Evolutionary conservation across 1,140 invertebrate species (phyloP).

Genomic region (Arion vulgaris): DNA sequence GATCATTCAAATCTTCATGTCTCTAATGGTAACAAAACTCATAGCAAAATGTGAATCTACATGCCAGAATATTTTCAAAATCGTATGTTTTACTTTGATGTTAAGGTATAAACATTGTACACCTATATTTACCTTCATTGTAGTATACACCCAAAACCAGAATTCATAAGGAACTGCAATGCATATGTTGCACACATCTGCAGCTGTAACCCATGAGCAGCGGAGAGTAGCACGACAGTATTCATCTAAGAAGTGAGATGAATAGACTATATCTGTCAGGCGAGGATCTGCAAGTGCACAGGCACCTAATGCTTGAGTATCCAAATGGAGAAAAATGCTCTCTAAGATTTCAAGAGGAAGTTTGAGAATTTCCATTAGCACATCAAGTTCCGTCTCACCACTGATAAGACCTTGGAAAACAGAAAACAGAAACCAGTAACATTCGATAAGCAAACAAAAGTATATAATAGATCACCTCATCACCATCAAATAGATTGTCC

Average conservation of each 20-base stretch:
- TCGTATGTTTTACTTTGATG: too few species aligned
- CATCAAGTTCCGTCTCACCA: not conserved
- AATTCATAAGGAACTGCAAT: constrained; percentile 27
- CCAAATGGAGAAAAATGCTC: constrained; percentile 33
- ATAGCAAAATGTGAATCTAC: too few species aligned
- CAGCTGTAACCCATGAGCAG: constrained; percentile 27
- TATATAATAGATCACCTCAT: too few species aligned
- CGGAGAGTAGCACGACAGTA: constrained; percentile 21
- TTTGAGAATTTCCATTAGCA: constrained; percentile 27
- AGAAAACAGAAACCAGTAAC: not conserved
- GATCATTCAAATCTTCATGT: too few species aligned
- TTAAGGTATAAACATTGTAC: too few species aligned
- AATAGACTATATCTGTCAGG: constrained; percentile 28
- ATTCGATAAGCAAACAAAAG: not conserved
- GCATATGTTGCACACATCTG: not conserved
- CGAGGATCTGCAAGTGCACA: constrained; percentile 33
- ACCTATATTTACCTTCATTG: constrained; percentile 20
- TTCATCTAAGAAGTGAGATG: constrained; percentile 28
- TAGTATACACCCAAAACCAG: constrained; percentile 29
- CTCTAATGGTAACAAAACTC: too few species aligned
- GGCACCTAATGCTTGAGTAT: constrained; percentile 26
- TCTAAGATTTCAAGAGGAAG: constrained; percentile 33
- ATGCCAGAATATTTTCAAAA: too few species aligned
- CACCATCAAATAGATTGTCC: too few species aligned
- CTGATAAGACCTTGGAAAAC: not conserved